Evolutionary conservation across 2,113 vertebrate species (phyloP), one percentile per base, ranked within the genome.

Genomic region (Perca schrenkii): DNA sequence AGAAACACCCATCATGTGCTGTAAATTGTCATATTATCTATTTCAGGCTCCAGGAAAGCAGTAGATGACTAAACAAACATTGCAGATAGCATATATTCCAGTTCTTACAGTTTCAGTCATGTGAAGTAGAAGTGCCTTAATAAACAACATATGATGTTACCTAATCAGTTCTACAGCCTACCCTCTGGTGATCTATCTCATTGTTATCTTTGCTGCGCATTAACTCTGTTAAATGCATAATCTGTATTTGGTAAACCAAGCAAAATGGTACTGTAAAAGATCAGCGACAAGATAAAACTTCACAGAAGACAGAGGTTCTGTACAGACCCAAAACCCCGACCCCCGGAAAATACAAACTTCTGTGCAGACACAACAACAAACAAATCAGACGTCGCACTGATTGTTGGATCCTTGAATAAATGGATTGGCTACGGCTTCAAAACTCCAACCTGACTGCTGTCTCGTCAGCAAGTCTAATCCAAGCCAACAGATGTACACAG

Each of bases 31-130:
- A 90, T 78, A 85, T 77, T 54, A 71, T 86, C 79, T 82, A 25
- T 1, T 25, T 25, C 25, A 25, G 25, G 54, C 82, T 63, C 56
- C 67, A 74, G 66, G 3, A 82, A 68, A 57, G 67, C 79, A 84
- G 74, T 65, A 69, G 70, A 73, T 79, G 85, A 84, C 89, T 87
- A 77, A 88, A 81, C 75, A 79, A 80, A 91, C 78, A 87, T 0
- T 69, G 31, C 6, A 7, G 16, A 36, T 49, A 63, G 54, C 54
- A 69, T 53, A 63, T 56, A 19, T 64, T 79, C 36, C 15, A 22
- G 28, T 74, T 86, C 56, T 46, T 69, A 52, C 69, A 79, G 50
- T 81, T 69, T 66, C 70, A 74, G 63, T 81, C 49, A 79, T 36
- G 56, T 60, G 54, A 72, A 21, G 61, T 15, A 54, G 52, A 19